Percentiles rank a stretch among this genome's conserved stretches.
Conservation (phyloP, 1,140 invertebrate genomes). For the Bombus polaris region DNA sequence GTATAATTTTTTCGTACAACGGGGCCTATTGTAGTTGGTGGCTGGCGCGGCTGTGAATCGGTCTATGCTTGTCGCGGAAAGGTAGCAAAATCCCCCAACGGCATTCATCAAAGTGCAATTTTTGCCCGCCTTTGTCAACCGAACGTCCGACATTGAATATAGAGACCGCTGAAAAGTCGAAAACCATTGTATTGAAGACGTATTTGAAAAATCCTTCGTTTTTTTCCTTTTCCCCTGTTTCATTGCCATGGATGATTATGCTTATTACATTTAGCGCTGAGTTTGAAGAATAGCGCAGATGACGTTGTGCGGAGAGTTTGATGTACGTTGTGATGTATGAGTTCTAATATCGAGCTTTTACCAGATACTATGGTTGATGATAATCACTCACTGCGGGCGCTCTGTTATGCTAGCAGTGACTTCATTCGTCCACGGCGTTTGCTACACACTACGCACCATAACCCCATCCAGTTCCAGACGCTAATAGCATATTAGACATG, state of each 20-base stretch:
- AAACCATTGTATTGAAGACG: background rate
- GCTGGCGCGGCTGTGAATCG: conserved; percentile 46
- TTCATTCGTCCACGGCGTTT: too few relatives aligned
- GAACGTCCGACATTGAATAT: conserved; percentile 20
- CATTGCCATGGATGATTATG: background rate
- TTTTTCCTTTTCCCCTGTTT: background rate
- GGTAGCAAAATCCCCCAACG: background rate
- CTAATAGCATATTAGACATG: background rate
- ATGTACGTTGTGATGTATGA: too few relatives aligned
- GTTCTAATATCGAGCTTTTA: too few relatives aligned
- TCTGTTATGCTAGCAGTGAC: too few relatives aligned
- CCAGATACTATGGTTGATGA: too few relatives aligned
- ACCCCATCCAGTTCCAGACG: background rate
- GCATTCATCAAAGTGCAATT: conserved; percentile 63
- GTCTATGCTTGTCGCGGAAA: background rate
- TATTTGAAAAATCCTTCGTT: background rate
- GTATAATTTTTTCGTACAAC: conserved; percentile 68
- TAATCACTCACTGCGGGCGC: too few relatives aligned
- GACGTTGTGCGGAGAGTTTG: too few relatives aligned
- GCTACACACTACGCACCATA: background rate
- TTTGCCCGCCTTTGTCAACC: conserved; percentile 55
- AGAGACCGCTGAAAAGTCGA: conserved; percentile 44
- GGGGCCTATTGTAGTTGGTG: conserved; percentile 44
- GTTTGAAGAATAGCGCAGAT: too few relatives aligned
- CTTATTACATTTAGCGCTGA: too few relatives aligned